Evolutionary conservation across 1,140 invertebrate genomes (phyloP).

Genomic region (Colletes gigas): DNA sequence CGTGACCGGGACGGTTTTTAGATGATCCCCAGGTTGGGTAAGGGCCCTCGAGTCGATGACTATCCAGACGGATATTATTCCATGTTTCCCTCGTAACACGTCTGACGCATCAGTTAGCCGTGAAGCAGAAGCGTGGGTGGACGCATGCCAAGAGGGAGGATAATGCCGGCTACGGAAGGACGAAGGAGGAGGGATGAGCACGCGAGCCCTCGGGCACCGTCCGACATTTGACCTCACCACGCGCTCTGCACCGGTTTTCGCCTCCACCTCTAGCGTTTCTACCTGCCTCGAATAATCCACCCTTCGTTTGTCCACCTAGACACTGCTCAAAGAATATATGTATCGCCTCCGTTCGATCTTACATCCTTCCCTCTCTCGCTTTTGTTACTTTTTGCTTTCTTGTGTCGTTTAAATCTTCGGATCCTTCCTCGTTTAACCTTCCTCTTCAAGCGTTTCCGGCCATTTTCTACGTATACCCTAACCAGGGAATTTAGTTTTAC

Average conservation of each 20-base stretch:
- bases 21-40: too few relatives aligned
- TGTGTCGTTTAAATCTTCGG: too few relatives aligned
- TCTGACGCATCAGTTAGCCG: conserved; percentile 45
- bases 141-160: conserved; percentile 46
- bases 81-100: background rate
- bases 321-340: too few relatives aligned
- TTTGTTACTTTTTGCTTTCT: too few relatives aligned
- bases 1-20: too few relatives aligned
- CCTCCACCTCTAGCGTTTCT: conserved; percentile 51
- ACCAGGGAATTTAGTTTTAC: too few relatives aligned
- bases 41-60: background rate
- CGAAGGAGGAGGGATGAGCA: conserved; percentile 69
- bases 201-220: conserved; percentile 78
- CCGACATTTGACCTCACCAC: conserved; percentile 80
- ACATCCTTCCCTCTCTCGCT: too few relatives aligned
- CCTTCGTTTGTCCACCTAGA: conserved; percentile 22
- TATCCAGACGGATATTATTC: background rate
- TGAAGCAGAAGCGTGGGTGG: conserved; percentile 54
- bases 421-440: too few relatives aligned
- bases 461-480: too few relatives aligned
- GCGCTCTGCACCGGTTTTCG: conserved; percentile 68
- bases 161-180: conserved; percentile 46
- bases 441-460: too few relatives aligned
- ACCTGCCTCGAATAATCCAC: conserved; percentile 57
- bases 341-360: too few relatives aligned